Percentiles rank a stretch among this genome's conserved stretches.
Evolutionary conservation across 2,113 vertebrate genomes (phyloP).

Genomic region (Campylomormyrus numenius): DNA sequence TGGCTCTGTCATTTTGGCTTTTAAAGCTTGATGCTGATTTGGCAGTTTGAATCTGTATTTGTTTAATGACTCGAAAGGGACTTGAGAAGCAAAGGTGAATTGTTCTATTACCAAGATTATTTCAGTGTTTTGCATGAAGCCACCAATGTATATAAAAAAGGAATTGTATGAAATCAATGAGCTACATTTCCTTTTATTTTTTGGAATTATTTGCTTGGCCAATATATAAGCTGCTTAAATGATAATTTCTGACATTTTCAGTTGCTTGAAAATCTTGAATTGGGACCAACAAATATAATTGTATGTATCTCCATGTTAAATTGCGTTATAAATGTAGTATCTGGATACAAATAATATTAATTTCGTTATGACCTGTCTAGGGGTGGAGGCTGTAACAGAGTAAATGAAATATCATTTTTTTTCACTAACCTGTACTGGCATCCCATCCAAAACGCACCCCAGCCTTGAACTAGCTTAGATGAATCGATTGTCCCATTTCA

Average conservation of each 20-base stretch:
- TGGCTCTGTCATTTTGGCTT: neutral
- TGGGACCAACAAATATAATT: neutral
- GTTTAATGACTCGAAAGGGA: neutral
- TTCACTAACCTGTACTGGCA: neutral
- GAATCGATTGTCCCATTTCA: neutral
- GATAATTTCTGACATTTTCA: neutral
- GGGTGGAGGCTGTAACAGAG: neutral
- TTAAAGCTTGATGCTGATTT: neutral
- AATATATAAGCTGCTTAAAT: neutral
- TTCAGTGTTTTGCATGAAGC: neutral
- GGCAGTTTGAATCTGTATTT: neutral
- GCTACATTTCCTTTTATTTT: neutral
- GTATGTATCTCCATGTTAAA: neutral
- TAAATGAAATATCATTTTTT: neutral
- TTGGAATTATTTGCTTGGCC: neutral
- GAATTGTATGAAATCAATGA: neutral
- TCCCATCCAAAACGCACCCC: neutral
- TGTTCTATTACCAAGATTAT: neutral
- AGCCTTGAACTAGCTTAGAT: neutral
- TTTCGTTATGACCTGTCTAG: neutral
- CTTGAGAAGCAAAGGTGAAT: neutral
- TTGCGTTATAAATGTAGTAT: neutral
- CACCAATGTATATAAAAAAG: neutral
- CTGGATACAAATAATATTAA: neutral
- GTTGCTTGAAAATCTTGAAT: neutral